Evolutionary conservation across 2,888 invertebrate species (phyloP).

Genomic region (Zygothrica quintamaculata): DNA sequence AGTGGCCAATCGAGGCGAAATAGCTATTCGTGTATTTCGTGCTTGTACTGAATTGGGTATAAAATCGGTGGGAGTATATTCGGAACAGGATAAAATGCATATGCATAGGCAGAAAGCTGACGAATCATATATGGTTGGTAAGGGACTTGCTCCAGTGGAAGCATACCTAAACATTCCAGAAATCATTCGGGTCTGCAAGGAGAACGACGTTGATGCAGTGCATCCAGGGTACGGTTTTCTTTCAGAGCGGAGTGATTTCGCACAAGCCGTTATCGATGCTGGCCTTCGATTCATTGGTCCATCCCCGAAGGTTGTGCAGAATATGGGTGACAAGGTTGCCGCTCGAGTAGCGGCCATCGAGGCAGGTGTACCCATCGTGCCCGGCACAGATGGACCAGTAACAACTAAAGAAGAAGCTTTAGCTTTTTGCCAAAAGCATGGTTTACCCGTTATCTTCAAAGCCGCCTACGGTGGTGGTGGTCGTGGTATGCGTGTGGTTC

Average conservation of each 20-base stretch:
- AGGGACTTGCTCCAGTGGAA: constrained; percentile 97
- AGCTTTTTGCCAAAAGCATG: constrained; percentile 94
- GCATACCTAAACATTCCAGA: constrained; percentile 99
- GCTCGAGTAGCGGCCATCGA: constrained; percentile 97
- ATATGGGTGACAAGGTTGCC: constrained; percentile 99
- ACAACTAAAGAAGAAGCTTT: constrained; percentile 93
- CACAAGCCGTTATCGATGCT: constrained; percentile 95
- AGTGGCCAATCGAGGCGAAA: constrained; percentile 99
- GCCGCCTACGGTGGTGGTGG: constrained; percentile 99
- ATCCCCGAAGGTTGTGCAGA: constrained; percentile 94
- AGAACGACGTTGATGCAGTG: constrained; percentile 93
- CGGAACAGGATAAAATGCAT: constrained; percentile 98
- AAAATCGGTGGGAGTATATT: constrained; percentile 98
- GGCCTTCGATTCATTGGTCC: constrained; percentile 98
- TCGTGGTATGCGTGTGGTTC: constrained; percentile 96
- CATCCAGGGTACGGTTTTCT: constrained; percentile 85
- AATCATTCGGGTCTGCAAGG: constrained; percentile 97
- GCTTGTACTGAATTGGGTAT: constrained; percentile 99
- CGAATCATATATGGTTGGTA: constrained; percentile 97
- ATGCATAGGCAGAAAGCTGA: constrained; percentile 99
- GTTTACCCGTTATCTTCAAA: constrained; percentile 99
- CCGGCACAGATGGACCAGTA: constrained; percentile 97
- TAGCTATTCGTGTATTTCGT: constrained; percentile 98
- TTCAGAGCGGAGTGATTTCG: constrained; percentile 92
- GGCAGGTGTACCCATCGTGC: constrained; percentile 96